Conservation (phyloP, 2,888 invertebrate genomes). For the Marasmarcha lunaedactyla region DNA sequence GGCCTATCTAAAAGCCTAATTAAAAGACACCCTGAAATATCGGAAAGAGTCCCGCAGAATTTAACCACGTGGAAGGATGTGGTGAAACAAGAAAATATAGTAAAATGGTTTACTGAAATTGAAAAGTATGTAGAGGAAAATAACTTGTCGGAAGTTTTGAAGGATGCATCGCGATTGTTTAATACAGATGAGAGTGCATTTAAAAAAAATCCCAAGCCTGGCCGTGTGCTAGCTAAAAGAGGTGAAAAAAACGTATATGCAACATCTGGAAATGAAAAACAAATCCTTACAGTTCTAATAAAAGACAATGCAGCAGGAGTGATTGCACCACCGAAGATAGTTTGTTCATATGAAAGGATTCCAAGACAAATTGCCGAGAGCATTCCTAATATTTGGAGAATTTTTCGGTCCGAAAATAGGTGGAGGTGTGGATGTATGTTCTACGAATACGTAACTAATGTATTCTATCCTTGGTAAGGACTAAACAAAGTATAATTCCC, state of each 20-base stretch:
- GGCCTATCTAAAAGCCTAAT: no score
- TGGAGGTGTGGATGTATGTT: conserved; percentile 7
- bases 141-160: no score
- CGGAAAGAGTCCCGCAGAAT: no score
- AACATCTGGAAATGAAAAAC: conserved; percentile 17
- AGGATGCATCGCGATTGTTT: no score
- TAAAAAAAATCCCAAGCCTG: neutral
- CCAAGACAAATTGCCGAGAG: conserved; percentile 3
- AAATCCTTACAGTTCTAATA: conserved; percentile 10
- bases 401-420: conserved; percentile 4
- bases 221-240: conserved; percentile 25
- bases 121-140: no score
- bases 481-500: conserved; percentile 4
- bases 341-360: conserved; percentile 10
- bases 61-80: no score
- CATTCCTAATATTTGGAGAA: conserved; percentile 6
- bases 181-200: no score
- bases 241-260: conserved; percentile 22
- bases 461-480: conserved; percentile 5
- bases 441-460: conserved; percentile 10
- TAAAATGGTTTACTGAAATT: no score
- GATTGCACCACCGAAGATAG: neutral
- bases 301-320: conserved; percentile 9
- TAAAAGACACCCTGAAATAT: no score
- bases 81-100: no score